Evolutionary conservation across 2,797 vertebrate genomes (phyloP).

Genomic region (Pseudopleuronectes americanus): DNA sequence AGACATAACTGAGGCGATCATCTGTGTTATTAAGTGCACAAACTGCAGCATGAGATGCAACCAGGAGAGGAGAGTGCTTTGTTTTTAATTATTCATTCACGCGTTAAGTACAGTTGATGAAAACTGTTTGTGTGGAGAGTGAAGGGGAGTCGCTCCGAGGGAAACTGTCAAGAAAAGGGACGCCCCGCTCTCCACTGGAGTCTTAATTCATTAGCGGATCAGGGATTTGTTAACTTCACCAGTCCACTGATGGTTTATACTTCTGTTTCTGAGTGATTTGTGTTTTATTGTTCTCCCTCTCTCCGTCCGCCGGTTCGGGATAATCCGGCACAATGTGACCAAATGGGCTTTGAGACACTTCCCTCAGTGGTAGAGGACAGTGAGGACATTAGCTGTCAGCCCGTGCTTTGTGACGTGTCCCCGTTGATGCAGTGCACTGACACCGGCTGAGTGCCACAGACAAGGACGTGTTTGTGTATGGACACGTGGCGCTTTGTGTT

Average conservation of each 20-base stretch:
- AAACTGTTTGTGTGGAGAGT: constrained; percentile 58
- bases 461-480: not conserved
- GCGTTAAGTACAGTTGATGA: constrained; percentile 60
- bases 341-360: constrained; percentile 58
- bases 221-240: constrained; percentile 77
- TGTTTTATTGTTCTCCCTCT: constrained; percentile 65
- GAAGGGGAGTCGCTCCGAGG: constrained; percentile 50
- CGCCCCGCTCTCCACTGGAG: constrained; percentile 61
- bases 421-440: not conserved
- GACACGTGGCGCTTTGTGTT: not conserved
- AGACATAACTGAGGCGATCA: constrained; percentile 67
- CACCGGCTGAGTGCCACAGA: not conserved
- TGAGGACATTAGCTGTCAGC: constrained; percentile 48
- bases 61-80: constrained; percentile 63
- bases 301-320: constrained; percentile 55
- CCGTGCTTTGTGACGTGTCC: constrained; percentile 1
- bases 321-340: constrained; percentile 78
- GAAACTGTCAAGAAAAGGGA: constrained; percentile 63
- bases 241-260: constrained; percentile 72
- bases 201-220: constrained; percentile 79
- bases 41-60: constrained; percentile 54
- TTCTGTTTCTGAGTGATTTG: constrained; percentile 69
- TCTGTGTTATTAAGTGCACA: constrained; percentile 74
- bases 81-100: constrained; percentile 67
- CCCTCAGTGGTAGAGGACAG: constrained; percentile 62